These are phyloP conservation scores for Hemitrygon akajei DNA, from an alignment of 2,797 vertebrate genomes.

Conservation along the genomic window DNA sequence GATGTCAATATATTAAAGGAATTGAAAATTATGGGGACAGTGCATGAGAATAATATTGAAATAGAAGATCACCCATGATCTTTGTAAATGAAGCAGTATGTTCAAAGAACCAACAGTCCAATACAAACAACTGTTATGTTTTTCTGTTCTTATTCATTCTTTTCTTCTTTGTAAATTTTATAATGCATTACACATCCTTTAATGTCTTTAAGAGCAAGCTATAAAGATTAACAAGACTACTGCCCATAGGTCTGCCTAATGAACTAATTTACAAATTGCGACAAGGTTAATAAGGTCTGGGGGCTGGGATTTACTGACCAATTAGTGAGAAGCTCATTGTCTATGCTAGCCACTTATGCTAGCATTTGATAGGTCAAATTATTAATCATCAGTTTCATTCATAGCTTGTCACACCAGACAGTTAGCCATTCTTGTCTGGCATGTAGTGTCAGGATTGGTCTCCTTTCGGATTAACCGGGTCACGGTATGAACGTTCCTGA, in stretches of 20 bases:
- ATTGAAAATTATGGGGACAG: too few species aligned
- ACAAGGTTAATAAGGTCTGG: not conserved
- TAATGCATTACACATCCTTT: not conserved
- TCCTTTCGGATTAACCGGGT: too few species aligned
- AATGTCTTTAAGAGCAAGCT: not conserved
- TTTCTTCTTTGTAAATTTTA: not conserved
- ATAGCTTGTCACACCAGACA: too few species aligned
- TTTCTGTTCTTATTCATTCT: not conserved
- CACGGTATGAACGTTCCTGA: too few species aligned
- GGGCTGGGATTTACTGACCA: not conserved
- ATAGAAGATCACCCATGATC: too few species aligned
- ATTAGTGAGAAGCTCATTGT: not conserved
- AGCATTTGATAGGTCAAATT: not conserved
- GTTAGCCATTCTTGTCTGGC: too few species aligned
- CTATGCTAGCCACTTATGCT: not conserved
- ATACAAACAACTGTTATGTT: too few species aligned
- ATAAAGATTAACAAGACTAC: not conserved
- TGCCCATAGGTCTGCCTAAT: not conserved
- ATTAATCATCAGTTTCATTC: not conserved
- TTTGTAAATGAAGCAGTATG: too few species aligned
- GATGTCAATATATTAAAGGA: too few species aligned
- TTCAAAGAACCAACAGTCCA: too few species aligned
- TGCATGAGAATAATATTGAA: too few species aligned
- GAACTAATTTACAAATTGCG: not conserved
- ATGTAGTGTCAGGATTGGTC: too few species aligned